Evolutionary conservation across 2,113 vertebrate genomes (phyloP), one percentile per base, ranked within the genome.

Genomic region (Aramus guarauna): DNA sequence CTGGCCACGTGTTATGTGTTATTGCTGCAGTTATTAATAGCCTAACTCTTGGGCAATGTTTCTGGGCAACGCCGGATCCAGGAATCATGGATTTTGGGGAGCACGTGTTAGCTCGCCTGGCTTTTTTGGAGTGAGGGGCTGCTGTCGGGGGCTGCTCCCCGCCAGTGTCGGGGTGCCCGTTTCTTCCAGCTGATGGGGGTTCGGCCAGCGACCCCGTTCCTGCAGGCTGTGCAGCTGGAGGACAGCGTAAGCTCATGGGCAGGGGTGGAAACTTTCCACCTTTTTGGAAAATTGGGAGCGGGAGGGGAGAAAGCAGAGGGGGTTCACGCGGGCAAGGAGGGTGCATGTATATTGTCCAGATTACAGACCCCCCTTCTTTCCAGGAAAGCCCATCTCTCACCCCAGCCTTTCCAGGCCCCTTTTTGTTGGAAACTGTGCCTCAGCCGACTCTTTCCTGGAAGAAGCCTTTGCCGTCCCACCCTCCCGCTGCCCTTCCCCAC

Each of bases 21-120:
- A 9, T 39, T 94, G 88, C 68, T 74, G 47, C 52, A 8, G 29
- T 13, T 26, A 55, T 24, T 63, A 75, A 75, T 75, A 86, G 43
- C 89, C 75, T 5, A 3, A 0, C n/a, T 62, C 76, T 24, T 12
- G 72, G 72, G 68, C 76, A 85, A 27, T 0, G 16, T 5, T 64
- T 62, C 77, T 73, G 88, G 37, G 58, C 72, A 60, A 10, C 1
- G 47, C 58, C 27, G 19, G 62, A 41, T 36, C 67, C 80, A 50
- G 92, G 43, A 68, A 17, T 15, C 0, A 1, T 0, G 1, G 9
- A 12, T 5, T 74, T n/a, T 48, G 0, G 15, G 94, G 21, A 64
- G 83, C 36, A 8, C 4, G 16, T 5, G 0, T 41, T 52, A 3
- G 3, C 59, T 90, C 18, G 0, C 15, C 43, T 1, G 4, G 59